phyloP scores from a whole-genome alignment of 2,888 invertebrate genomes.

The Amiota mariae region DNA sequence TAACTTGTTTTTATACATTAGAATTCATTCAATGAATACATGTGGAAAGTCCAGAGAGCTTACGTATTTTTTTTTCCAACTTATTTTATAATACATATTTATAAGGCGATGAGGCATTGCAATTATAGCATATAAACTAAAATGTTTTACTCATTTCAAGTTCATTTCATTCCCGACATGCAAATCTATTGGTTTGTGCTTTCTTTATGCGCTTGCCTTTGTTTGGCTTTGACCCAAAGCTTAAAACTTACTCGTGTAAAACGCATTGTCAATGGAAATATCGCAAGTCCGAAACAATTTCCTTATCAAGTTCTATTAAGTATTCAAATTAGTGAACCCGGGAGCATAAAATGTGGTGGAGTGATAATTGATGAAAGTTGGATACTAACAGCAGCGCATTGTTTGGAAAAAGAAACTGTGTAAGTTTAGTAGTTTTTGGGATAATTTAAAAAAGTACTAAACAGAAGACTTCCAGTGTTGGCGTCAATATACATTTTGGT shows the following conservation, averaged over 20 bases:
- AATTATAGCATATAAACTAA: too few relatives aligned
- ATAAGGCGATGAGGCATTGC: too few relatives aligned
- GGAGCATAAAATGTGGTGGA: background rate
- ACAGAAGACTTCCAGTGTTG: background rate
- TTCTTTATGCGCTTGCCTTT: background rate
- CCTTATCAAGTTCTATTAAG: slow-evolving; percentile 7
- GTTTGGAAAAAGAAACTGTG: background rate
- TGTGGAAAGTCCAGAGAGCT: too few relatives aligned
- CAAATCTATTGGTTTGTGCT: background rate
- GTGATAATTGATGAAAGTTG: slow-evolving; percentile 12
- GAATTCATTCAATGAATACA: too few relatives aligned
- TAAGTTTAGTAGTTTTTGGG: background rate
- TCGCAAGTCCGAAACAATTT: background rate
- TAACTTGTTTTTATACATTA: too few relatives aligned
- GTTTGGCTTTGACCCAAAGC: background rate
- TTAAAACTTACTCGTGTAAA: background rate
- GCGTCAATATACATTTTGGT: background rate
- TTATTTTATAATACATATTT: too few relatives aligned
- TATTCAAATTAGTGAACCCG: background rate
- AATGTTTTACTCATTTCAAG: too few relatives aligned
- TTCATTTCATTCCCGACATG: background rate
- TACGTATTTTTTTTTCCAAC: too few relatives aligned
- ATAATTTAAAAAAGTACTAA: background rate
- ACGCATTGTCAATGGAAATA: slow-evolving; percentile 16
- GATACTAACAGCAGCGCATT: slow-evolving; percentile 21